phyloP scores from a whole-genome alignment of 2,113 vertebrate genomes.

The Ardeotis arabs region DNA sequence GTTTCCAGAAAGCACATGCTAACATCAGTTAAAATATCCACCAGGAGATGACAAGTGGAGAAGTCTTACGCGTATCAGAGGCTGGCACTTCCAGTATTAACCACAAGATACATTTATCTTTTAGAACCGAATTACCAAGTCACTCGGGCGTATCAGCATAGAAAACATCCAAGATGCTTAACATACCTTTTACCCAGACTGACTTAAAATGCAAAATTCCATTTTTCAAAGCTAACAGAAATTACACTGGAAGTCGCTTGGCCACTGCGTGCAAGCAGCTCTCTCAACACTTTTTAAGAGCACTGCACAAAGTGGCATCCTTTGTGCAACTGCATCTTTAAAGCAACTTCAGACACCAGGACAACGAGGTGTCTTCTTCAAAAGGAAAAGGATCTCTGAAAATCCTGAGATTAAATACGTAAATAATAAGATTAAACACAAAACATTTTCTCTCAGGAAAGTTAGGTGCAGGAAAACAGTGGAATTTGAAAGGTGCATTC shows the following conservation, averaged over 20 bases:
- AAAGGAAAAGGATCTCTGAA: neutral
- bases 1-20: neutral
- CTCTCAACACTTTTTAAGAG: neutral
- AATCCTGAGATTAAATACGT: neutral
- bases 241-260: neutral
- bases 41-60: slow-evolving; percentile 5
- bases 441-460: neutral
- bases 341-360: neutral
- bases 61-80: neutral
- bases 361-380: neutral
- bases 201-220: neutral
- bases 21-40: slow-evolving; percentile 17
- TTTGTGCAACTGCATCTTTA: neutral
- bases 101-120: neutral
- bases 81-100: neutral
- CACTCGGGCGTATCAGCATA: neutral
- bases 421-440: neutral
- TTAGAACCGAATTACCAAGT: neutral
- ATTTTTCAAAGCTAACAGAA: neutral
- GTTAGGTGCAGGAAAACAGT: neutral
- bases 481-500: neutral
- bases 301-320: neutral
- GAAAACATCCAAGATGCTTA: neutral
- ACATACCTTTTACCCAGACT: neutral
- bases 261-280: neutral